Evolutionary conservation across 92 coral and sea anemone genomes (phyloP).

Genomic region (Isaurus tuberculatus): DNA sequence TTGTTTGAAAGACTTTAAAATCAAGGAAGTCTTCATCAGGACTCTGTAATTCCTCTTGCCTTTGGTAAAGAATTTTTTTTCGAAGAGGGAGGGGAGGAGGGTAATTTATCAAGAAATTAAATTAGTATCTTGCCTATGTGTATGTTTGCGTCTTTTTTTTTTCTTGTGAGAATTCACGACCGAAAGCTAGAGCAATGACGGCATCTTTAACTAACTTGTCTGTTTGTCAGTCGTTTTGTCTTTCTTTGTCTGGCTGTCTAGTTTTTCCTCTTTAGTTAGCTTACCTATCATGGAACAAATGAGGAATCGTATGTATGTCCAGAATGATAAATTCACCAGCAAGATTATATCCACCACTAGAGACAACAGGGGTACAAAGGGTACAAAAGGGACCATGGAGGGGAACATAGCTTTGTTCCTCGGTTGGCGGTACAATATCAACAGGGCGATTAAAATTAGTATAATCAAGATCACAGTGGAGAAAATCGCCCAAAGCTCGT

Average conservation of each 20-base stretch:
- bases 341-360: conserved; percentile 75
- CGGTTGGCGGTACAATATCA: conserved; percentile 70
- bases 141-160: no score
- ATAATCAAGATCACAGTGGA: conserved; percentile 51
- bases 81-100: no score
- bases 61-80: no score
- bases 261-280: conserved; percentile 7
- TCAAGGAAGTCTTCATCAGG: no score
- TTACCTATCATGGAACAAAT: conserved; percentile 86
- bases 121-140: no score
- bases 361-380: conserved; percentile 76
- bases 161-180: no score
- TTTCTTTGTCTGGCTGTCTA: background rate
- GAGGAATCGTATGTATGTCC: conserved; percentile 70
- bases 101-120: no score
- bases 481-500: conserved; percentile 52
- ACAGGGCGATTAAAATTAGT: conserved; percentile 56
- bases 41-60: no score
- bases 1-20: no score
- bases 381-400: conserved; percentile 85
- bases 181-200: no score
- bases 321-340: conserved; percentile 63
- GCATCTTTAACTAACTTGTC: no score
- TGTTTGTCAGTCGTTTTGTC: background rate
- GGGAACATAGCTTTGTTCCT: conserved; percentile 71